phyloP scores from a whole-genome alignment of 2,113 vertebrate genomes.

The Acrocephalus arundinaceus region DNA sequence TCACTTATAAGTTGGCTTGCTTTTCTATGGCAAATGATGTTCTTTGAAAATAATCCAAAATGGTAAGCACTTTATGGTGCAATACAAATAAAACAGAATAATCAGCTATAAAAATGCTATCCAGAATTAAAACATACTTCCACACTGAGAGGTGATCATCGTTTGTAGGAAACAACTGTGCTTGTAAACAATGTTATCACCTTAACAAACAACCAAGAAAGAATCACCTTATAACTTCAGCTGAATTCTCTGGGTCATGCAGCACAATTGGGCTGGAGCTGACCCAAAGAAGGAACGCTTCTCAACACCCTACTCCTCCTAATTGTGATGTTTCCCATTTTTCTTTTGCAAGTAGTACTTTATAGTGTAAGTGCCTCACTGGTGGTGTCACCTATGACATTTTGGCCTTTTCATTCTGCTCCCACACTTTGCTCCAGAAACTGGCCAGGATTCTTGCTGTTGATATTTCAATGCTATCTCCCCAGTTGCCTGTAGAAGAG shows the following conservation, averaged over 20 bases:
- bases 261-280: neutral
- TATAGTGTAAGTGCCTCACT: neutral
- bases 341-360: slow-evolving; percentile 23
- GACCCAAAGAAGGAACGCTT: neutral
- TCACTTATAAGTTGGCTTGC: neutral
- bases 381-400: neutral
- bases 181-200: neutral
- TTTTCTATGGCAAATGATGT: neutral
- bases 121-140: neutral
- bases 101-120: neutral
- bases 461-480: neutral
- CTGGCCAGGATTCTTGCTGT: neutral
- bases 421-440: neutral
- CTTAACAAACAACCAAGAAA: neutral
- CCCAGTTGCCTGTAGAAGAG: neutral
- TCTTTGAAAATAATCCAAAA: neutral
- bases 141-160: neutral
- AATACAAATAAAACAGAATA: neutral
- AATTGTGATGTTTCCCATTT: slow-evolving; percentile 16
- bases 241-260: neutral
- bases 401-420: slow-evolving; percentile 22
- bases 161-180: neutral
- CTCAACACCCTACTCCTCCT: neutral
- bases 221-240: neutral
- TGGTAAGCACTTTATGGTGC: neutral